Base-by-base conservation (phyloP, 1,140 invertebrate species). In the Telenomus remus region DNA sequence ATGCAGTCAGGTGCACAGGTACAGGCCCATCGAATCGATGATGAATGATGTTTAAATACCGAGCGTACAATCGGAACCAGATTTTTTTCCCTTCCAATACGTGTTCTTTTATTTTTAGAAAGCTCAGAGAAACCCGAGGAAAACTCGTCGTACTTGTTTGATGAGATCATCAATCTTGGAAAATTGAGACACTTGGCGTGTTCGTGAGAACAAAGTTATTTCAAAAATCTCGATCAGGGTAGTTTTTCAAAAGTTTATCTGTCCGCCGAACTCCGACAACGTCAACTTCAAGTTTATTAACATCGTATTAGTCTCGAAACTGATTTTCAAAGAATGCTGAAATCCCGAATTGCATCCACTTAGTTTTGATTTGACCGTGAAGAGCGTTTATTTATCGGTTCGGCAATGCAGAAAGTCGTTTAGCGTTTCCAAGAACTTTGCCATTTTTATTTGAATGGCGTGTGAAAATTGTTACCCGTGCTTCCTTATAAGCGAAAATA, bases 91-190 rank as follows among this genome's bases (percentile, higher is more conserved):
- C 54, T 19, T 14, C 53, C n/a, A 12, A 3, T 34, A 0, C 35
- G 35, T 12, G 34, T 66, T 74, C 56, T 37, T 74, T 74, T 57
- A 74, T 60, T 74, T 74, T 78, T 78, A 78, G 75, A 78, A 78
- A 78, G 76, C 76, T 73, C 72, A 65, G 76, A 74, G 70, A 78
- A 78, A 78, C 76, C 64, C 65, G 70, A 66, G 42, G 76, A 70
- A 78, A 78, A 73, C 76, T 74, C 60, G 61, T 70, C 69, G 39
- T 60, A 59, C 70, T 51, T 15, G 69, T 73, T 55, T 60, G 55
- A 78, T 74, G 65, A 74, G 70, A 78, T 78, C 70, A 78, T 78
- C 70, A 64, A 74, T 78, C 65, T 66, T 61, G 70, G 70, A 73
- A 73, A 73, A 78, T 74, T 66, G 60, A 78, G 76, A 73, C 56